Percentiles rank a stretch among this genome's conserved stretches.
phyloP scores from a whole-genome alignment of 2,113 vertebrate genomes.

The Glaucomys volans region DNA sequence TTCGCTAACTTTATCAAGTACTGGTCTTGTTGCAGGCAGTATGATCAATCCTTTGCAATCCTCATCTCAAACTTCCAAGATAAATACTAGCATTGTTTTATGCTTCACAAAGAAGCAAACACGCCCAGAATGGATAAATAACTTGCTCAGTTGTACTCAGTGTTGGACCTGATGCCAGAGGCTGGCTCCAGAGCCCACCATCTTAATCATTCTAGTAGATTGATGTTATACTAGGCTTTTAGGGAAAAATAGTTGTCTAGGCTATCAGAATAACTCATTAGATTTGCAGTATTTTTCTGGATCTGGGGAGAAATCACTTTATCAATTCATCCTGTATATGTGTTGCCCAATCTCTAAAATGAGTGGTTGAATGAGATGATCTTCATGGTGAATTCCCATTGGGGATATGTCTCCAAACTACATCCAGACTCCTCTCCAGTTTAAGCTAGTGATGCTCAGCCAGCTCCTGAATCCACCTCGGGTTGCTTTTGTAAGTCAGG shows the following conservation, averaged over 20 bases:
- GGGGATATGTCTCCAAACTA: not conserved
- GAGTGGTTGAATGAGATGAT: not conserved
- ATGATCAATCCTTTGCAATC: not conserved
- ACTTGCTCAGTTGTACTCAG: not conserved
- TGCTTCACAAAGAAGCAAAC: slow-evolving; percentile 18
- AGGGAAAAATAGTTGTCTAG: not conserved
- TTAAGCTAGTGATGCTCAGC: not conserved
- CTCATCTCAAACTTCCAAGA: not conserved
- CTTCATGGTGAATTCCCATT: not conserved
- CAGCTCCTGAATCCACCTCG: not conserved
- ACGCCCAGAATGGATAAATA: not conserved
- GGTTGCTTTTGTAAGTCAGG: slow-evolving; percentile 16
- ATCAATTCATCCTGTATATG: not conserved
- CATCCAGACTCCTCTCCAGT: not conserved
- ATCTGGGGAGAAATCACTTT: not conserved
- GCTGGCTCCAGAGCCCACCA: not conserved
- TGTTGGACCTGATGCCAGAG: not conserved
- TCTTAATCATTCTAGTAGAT: not conserved
- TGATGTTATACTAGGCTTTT: not conserved
- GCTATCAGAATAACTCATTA: not conserved
- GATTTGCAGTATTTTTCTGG: not conserved
- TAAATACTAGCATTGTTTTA: slow-evolving; percentile 36
- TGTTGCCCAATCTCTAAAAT: not conserved
- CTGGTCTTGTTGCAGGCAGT: not conserved
- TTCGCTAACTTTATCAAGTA: not conserved